Evolutionary conservation across 2,888 invertebrate species (phyloP), one percentile per base, ranked within the genome.

Genomic region (Falcaria lacertinaria): DNA sequence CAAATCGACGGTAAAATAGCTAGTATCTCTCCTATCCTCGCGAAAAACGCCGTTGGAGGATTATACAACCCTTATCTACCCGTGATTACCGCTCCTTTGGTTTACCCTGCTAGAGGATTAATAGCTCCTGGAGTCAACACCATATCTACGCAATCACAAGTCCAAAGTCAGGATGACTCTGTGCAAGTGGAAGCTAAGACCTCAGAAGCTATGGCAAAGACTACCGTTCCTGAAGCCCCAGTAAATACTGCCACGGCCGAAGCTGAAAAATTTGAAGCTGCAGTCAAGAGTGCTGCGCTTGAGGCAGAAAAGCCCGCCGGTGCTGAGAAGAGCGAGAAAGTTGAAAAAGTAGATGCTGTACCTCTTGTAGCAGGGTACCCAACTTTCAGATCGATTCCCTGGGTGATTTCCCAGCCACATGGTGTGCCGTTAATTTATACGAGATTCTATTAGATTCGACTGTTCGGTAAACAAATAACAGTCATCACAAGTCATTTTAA

Each of bases 1-100:
- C 71, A 78, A 28, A 41, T 79, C 1, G 82, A 83, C 5, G 87
- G 80, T 0, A 64, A 69, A 4, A 46, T 76, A 0, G 83, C 86
- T 0, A 76, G 58, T 51, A 66, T 64, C 4, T 70, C 79, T 5
- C 66, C 60, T 0, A 44, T 48, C 0, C 37, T 74, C 0, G 79
- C 79, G 1, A 78, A 78, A 35, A 55, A 64, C 2, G 61, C 68
- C 32, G 47, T 73, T 0, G 49, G 41, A 0, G 49, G 37, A 6
- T 7, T 37, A 1, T 22, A 22, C 13, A 1, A 54, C 0, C 52
- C 64, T 2, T 55, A 60, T 6, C 36, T 56, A 1, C 45, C 54
- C 14, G 38, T 50, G 32, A 38, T 44, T 5, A 34, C 49, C 8
- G 42, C 34, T 8, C 34, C 14, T 0, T 44, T 47, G 15, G 42